Evolutionary conservation across 2,888 invertebrate genomes (phyloP).

Genomic region (Drosophila robusta): DNA sequence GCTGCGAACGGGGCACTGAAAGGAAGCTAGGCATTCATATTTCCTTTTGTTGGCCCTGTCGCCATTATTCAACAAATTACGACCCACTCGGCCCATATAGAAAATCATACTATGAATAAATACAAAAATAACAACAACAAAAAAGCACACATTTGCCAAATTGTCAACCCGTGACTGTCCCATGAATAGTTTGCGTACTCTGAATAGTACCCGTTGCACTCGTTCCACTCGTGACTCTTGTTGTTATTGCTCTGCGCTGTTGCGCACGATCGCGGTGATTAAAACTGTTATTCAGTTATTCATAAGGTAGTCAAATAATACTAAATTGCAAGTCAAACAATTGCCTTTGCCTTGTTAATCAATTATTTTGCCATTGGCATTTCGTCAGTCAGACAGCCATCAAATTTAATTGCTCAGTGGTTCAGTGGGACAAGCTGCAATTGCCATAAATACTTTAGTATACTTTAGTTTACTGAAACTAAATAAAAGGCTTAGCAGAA

Average conservation of each 20-base stretch:
- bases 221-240: neutral
- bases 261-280: constrained; percentile 17
- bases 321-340: constrained; percentile 34
- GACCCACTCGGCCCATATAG: constrained; percentile 12
- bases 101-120: constrained; percentile 15
- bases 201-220: neutral
- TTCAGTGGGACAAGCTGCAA: neutral
- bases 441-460: no score
- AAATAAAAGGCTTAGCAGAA: no score
- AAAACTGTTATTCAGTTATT: constrained; percentile 7
- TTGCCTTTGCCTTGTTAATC: constrained; percentile 45
- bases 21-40: constrained; percentile 23
- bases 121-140: neutral
- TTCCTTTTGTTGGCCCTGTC: constrained; percentile 22
- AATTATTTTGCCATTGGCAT: constrained; percentile 55
- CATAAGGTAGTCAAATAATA: constrained; percentile 11
- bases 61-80: constrained; percentile 24
- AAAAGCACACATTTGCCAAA: neutral
- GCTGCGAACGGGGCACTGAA: neutral
- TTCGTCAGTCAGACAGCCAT: constrained; percentile 32
- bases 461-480: no score
- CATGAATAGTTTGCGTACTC: neutral
- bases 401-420: constrained; percentile 33
- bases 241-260: neutral
- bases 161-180: constrained; percentile 19